Evolutionary conservation across 2,113 vertebrate species (phyloP).

Genomic region (Riparia riparia): DNA sequence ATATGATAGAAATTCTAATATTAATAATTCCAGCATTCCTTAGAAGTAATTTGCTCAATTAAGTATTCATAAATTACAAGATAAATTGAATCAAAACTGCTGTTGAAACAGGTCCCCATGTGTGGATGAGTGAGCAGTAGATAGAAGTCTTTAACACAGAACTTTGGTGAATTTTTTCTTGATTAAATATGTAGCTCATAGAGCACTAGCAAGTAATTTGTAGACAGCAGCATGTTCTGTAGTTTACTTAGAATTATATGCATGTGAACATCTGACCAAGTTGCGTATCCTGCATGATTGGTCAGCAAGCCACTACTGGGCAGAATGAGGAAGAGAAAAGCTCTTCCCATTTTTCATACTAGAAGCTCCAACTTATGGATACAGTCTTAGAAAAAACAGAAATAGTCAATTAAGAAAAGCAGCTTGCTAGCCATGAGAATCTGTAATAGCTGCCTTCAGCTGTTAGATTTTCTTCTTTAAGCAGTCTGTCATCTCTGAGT

Average conservation of each 20-base stretch:
- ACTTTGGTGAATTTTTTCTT: not conserved
- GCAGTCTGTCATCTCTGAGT: not conserved
- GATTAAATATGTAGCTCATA: not conserved
- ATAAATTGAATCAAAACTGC: not conserved
- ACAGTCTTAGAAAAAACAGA: not conserved
- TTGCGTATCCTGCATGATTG: not conserved
- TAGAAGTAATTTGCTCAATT: not conserved
- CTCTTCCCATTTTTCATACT: not conserved
- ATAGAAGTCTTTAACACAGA: not conserved
- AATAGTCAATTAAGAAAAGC: not conserved
- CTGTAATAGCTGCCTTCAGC: not conserved
- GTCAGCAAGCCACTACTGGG: not conserved
- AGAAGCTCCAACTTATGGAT: not conserved
- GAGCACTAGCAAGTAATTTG: not conserved
- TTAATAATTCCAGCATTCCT: not conserved
- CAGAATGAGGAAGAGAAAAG: not conserved
- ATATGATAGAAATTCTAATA: not conserved
- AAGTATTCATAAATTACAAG: not conserved
- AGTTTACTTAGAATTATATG: not conserved
- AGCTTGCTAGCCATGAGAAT: not conserved
- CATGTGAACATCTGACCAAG: not conserved
- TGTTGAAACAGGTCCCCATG: not conserved
- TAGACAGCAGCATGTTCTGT: not conserved
- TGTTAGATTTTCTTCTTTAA: not conserved
- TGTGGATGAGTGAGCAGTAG: not conserved